Base-by-base conservation (phyloP, 1,140 invertebrate genomes). In the Nilaparvata lugens region DNA sequence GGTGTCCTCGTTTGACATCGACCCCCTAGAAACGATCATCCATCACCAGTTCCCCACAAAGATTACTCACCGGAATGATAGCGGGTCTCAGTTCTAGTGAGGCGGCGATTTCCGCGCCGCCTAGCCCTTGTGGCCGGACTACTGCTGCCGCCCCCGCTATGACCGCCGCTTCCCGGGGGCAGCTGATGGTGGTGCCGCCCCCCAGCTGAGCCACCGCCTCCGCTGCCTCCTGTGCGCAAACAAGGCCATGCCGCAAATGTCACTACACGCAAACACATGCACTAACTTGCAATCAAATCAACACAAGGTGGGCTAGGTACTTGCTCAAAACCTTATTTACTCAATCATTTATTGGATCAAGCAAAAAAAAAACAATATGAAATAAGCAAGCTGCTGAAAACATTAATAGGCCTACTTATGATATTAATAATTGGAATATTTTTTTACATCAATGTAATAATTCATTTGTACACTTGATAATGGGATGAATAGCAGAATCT, bases 1-100 rank as follows among this genome's bases (percentile, higher is more conserved):
- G n/a, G n/a, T n/a, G n/a, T n/a, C n/a, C n/a, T 4, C 9, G 9
- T 28, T 28, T 28, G 28, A 28, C 28, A 28, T 9, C 28, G 3
- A 9, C 28, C 28, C 28, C 28, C 28, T 28, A 35, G 13, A 35
- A 2, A 28, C 25, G 25, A 7, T 28, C 25, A 7, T 28, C 25
- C 31, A 35, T 11, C 31, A 35, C 31, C 31, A 35, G 25, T 2
- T 35, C 9, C 31, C 31, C 31, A 11, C 31, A 35, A 9, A 6
- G 21, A 16, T 9, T 4, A 48, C 78, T 86, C 83, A 95, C 93
- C 93, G 75, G 93, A 96, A 77, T 97, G 94, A 76, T 96, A 97
- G 68, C 94, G 82, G 76, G 89, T 94, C 78, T 97, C 94, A 78
- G 95, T 93, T 70, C 93, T 81, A 64, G 93, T 96, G 58, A 95